These are phyloP conservation scores for Phyllotreta striolata DNA, from an alignment of 2,888 invertebrate genomes.

Conservation along the genomic window DNA sequence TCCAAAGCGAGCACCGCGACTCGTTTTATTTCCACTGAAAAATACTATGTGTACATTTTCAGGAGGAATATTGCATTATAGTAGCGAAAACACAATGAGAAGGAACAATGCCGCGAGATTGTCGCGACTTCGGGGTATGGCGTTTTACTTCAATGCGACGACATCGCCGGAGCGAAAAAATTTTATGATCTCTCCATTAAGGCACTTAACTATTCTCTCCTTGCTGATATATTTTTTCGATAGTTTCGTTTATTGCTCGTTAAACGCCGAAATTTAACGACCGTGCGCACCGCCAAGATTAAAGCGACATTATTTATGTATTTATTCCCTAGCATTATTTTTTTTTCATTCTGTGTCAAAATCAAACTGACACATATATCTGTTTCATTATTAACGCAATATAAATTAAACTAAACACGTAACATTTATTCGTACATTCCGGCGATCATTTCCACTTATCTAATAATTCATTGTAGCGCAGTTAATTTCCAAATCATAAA, in stretches of 20 bases:
- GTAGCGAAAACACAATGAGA: slow-evolving; percentile 45
- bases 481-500: too few species aligned
- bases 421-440: too few species aligned
- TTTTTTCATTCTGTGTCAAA: too few species aligned
- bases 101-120: slow-evolving; percentile 46
- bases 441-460: too few species aligned
- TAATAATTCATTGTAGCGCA: too few species aligned
- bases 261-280: slow-evolving; percentile 15
- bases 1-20: slow-evolving; percentile 28
- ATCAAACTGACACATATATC: too few species aligned
- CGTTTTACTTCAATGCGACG: slow-evolving; percentile 32
- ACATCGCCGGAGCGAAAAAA: slow-evolving; percentile 22
- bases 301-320: background rate
- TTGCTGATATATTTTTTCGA: slow-evolving; percentile 10
- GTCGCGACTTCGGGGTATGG: slow-evolving; percentile 47
- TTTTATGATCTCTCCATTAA: slow-evolving; percentile 23
- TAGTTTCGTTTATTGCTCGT: slow-evolving; percentile 17
- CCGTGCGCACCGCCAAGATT: too few species aligned
- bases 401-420: too few species aligned
- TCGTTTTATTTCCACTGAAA: slow-evolving; percentile 31
- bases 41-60: slow-evolving; percentile 35
- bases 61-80: slow-evolving; percentile 40
- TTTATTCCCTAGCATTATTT: background rate
- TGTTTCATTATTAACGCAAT: too few species aligned
- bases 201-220: slow-evolving; percentile 21